Evolutionary conservation across 2,797 vertebrate species (phyloP), one percentile per base, ranked within the genome.

Genomic region (Aphelocoma californica): DNA sequence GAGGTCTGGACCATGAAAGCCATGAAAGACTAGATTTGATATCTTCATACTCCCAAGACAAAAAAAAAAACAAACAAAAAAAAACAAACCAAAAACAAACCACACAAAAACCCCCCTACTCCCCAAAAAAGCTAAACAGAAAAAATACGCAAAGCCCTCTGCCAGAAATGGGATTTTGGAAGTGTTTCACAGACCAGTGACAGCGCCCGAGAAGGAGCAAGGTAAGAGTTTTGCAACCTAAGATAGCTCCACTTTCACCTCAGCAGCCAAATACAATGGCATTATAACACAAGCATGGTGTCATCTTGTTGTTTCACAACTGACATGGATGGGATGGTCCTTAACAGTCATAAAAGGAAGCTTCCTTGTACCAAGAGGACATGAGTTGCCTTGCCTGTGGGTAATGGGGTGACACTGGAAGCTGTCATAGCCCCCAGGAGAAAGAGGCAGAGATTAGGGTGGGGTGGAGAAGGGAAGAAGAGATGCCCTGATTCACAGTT

Each of bases 231-330:
- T 86, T 77, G 70, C 78, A 92, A 67, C 23, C 6, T 44, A 77
- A 94, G 29, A 25, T 47, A 54, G 29, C 11, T 85, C 64, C 6
- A 21, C 75, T 92, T 95, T 91, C 83, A 54, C 71, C 71, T 86
- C 61, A 87, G 74, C 69, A 81, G 74, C 64, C 84, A 82, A 82
- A 78, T 36, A 88, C 64, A 86, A 42, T 3, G 1, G 64, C 12
- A 2, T 48, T 95, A 7, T 65, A 86, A 64, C 0, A 2, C 72
- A 86, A 84, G 20, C 44, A 21, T 19, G 32, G 83, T 81, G 86
- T 93, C 71, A 81, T 80, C 31, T 2, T 26, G 12, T 45, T 92
- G 60, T 92, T 94, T 92, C 94, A 92, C 92, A 95, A 95, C 45
- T 90, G 2, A 1, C 38, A 42, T 0, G 1, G 34, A 61, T 65